Base-by-base conservation (phyloP, 1,140 invertebrate species). In the Agraylea sexmaculata region DNA sequence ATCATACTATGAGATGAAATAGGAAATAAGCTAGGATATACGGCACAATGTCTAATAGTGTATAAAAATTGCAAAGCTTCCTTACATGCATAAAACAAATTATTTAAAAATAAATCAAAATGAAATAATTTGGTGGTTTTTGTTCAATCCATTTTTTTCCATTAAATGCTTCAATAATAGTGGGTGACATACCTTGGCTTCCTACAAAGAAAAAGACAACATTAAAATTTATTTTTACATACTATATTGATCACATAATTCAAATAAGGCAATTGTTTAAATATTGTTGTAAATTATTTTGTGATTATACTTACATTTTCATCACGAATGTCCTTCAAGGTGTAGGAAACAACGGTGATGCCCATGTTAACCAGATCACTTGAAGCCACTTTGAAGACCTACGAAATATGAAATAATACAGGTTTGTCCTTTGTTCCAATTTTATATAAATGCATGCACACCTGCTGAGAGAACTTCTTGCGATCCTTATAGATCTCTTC, bases 401-500 rank as follows among this genome's bases (percentile, higher is more conserved):
- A 42, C n/a, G 51, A n/a, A n/a, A n/a, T n/a, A n/a, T n/a, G n/a
- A n/a, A n/a, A n/a, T n/a, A n/a, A n/a, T n/a, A n/a, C n/a, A n/a
- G n/a, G n/a, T n/a, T n/a, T n/a, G n/a, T n/a, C n/a, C n/a, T n/a
- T n/a, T n/a, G n/a, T n/a, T n/a, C n/a, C n/a, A n/a, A n/a, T n/a
- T n/a, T n/a, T n/a, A n/a, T n/a, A n/a, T n/a, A n/a, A 57, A 27
- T 11, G 19, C n/a, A n/a, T n/a, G n/a, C n/a, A n/a, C 10, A 63
- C 62, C 69, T 94, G 87, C 62, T 93, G 93, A 48, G 89, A 94
- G 65, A 97, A 97, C 65, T 96, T 96, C 68, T 97, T 95, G 34
- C 93, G 75, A 60, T 96, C 92, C 62, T 95, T 95, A 64, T 96
- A 97, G 57, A 97, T 96, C 70, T 97, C 92, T 71, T 96, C 91